Conservation (phyloP, 2,113 vertebrate genomes). For the Pelusios castaneus region DNA sequence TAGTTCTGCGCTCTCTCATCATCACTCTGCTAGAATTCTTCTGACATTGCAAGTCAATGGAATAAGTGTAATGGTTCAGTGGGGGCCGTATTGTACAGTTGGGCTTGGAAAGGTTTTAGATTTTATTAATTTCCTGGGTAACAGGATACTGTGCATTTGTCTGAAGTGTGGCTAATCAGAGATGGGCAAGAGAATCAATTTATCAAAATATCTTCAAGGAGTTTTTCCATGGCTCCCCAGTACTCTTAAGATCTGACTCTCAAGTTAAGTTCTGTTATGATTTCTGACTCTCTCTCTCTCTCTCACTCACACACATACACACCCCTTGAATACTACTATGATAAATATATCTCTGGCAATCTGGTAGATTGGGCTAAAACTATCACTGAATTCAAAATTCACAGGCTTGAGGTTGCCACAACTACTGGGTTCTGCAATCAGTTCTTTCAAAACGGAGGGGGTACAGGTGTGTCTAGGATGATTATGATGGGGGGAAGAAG, state of each 20-base stretch:
- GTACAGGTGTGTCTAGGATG: neutral
- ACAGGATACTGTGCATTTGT: neutral
- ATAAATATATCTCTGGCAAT: neutral
- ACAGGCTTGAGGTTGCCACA: slow-evolving; percentile 19
- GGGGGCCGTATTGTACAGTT: neutral
- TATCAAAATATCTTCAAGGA: neutral
- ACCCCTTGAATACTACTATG: too few relatives aligned
- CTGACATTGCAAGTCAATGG: slow-evolving; percentile 15
- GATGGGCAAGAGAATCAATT: neutral
- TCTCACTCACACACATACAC: neutral
- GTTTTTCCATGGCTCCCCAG: neutral
- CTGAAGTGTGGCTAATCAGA: neutral
- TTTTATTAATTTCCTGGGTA: neutral
- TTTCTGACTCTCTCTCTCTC: neutral
- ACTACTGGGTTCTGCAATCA: neutral
- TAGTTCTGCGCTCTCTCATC: neutral
- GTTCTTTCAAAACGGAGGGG: neutral
- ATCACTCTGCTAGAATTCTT: neutral
- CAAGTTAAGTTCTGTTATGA: neutral
- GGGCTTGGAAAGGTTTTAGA: neutral
- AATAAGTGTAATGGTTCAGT: slow-evolving; percentile 12
- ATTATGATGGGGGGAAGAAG: neutral
- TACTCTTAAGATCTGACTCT: neutral
- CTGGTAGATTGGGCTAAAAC: slow-evolving; percentile 20
- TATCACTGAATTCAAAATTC: slow-evolving; percentile 23